Evolutionary conservation across 2,888 invertebrate species (phyloP).

Genomic region (Oligia strigilis): DNA sequence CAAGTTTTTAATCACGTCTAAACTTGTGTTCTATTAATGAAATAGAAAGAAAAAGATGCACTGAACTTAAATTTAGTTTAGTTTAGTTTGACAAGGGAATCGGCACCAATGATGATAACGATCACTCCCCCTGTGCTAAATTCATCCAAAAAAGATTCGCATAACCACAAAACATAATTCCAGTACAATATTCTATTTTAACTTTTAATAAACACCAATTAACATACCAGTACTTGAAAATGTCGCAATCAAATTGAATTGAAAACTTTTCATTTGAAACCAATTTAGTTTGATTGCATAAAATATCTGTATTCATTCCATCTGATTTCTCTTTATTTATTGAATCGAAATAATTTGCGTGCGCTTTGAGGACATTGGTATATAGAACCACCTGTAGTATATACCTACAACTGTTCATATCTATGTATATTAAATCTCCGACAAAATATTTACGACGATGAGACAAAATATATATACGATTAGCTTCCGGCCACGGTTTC

Average conservation of each 20-base stretch:
- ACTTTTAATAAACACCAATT: conserved; percentile 19
- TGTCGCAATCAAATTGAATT: conserved; percentile 40
- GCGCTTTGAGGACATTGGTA: conserved; percentile 3
- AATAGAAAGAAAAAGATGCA: too few relatives aligned
- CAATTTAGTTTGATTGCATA: conserved; percentile 58
- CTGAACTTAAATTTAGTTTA: too few relatives aligned
- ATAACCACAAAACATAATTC: neutral
- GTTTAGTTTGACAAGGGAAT: too few relatives aligned
- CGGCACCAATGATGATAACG: too few relatives aligned
- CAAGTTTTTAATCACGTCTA: too few relatives aligned
- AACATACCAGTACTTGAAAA: conserved; percentile 18
- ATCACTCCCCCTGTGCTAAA: too few relatives aligned
- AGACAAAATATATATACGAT: neutral
- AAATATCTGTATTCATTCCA: conserved; percentile 46
- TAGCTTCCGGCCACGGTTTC: too few relatives aligned
- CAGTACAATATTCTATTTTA: too few relatives aligned
- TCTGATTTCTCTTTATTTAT: conserved; percentile 61
- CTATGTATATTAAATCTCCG: neutral
- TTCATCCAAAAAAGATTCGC: neutral
- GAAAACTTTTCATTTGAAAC: conserved; percentile 47
- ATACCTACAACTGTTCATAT: neutral
- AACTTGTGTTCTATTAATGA: too few relatives aligned
- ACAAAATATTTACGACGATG: neutral
- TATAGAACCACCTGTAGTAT: neutral
- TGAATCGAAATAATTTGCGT: conserved; percentile 26